A percentile compares a stretch with the other conserved stretches of the same genome.
Conservation (phyloP, 2,797 vertebrate species). For the Poecilia wingei region DNA sequence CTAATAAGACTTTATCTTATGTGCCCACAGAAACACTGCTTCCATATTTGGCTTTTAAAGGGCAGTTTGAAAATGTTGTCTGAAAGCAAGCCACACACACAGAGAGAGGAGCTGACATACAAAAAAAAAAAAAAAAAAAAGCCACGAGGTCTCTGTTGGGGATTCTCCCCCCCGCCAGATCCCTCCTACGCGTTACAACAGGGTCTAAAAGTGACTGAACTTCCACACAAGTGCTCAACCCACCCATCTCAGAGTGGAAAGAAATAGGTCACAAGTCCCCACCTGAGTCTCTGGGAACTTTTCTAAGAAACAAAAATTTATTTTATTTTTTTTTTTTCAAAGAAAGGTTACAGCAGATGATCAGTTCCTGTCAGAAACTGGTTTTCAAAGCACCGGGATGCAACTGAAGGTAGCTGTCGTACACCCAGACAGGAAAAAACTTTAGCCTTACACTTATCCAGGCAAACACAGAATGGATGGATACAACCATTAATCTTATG, state of each 20-base stretch:
- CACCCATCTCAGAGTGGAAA: conserved; percentile 76
- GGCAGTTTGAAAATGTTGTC: conserved; percentile 35
- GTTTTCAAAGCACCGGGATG: conserved; percentile 56
- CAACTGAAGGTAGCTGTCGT: conserved; percentile 23
- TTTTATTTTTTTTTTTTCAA: neutral
- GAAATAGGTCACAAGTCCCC: conserved; percentile 75
- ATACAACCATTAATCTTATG: conserved; percentile 78
- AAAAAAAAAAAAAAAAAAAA: conserved; percentile 42
- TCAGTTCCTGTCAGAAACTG: conserved; percentile 56
- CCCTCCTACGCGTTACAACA: conserved; percentile 58
- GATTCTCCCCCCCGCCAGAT: conserved; percentile 69
- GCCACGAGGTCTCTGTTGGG: conserved; percentile 64
- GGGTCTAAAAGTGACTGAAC: conserved; percentile 68
- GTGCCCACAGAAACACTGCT: conserved; percentile 16
- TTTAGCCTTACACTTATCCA: conserved; percentile 65
- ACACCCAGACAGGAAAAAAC: conserved; percentile 40
- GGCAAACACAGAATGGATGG: conserved; percentile 67
- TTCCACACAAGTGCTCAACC: conserved; percentile 53
- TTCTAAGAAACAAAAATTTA: conserved; percentile 57
- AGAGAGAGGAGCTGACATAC: conserved; percentile 36
- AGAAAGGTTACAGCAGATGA: conserved; percentile 45
- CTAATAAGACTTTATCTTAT: conserved; percentile 27
- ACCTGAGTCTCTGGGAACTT: conserved; percentile 66
- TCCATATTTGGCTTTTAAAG: conserved; percentile 49
- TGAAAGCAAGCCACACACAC: conserved; percentile 37